Base-by-base conservation (phyloP, 1,140 invertebrate species). In the Magallana ariakensis region DNA sequence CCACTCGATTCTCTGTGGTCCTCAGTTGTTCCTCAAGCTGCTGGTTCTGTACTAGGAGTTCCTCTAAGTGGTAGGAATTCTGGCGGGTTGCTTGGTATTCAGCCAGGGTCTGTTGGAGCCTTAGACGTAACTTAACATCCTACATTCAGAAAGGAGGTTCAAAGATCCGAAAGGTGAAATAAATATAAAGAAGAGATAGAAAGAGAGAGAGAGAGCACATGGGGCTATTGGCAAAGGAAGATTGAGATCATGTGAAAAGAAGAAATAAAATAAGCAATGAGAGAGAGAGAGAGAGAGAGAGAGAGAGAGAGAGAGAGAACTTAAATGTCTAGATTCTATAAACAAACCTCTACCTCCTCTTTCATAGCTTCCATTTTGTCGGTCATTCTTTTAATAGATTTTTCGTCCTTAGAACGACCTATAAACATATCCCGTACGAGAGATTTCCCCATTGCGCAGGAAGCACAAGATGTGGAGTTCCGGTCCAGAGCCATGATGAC, bases 341-440 rank as follows among this genome's bases (percentile, higher is more conserved):
- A 58, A 84, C 75, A 82, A 60, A 86, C 85, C 85, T 82, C 56
- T 60, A 62, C 33, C 33, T 86, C 56, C 60, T 86, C 80, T 53
- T 82, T 81, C 75, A 86, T 16, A 9, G 15, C n/a, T 53, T 60
- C 82, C 5, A 60, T 86, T n/a, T 86, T 56, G 10, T 81, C 55
- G 3, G 55, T 26, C 66, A 86, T 75, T 56, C 22, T 26, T 84
- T 10, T 10, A 58, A 84, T 33, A 4, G 33, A 33, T 86, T 58
- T 80, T 53, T 81, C 8, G 55, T 33, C 22, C 55, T 81, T 22
- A 60, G 55, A 82, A 56, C 56, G 54, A 46, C 19, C 11, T 46
- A 57, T 75, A 53, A 86, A 19, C 19, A 60, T 60, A 15, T 82
- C 85, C 8, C n/a, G 7, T 3, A 81, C n/a, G 5, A 81, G 16